Percentiles rank a stretch among this genome's conserved stretches.
Conservation (phyloP, 2,888 invertebrate genomes). For the Meandrusa payeni region DNA sequence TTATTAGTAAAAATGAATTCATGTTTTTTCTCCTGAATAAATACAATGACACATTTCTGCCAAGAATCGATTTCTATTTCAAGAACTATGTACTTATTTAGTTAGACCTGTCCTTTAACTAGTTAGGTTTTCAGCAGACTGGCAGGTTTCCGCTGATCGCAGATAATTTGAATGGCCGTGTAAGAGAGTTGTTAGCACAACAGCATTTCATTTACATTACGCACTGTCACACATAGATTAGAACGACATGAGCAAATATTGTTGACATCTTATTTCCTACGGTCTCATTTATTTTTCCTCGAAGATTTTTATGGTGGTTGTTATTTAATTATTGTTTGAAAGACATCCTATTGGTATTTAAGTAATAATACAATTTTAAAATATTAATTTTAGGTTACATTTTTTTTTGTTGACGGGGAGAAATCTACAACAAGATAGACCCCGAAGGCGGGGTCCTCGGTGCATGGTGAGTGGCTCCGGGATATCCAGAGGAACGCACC, state of each 20-base stretch:
- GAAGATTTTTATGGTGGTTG: no score
- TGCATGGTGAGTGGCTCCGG: no score
- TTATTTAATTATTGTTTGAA: no score
- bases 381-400: no score
- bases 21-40: constrained; percentile 41
- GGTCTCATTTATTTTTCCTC: constrained; percentile 35
- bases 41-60: constrained; percentile 52
- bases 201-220: constrained; percentile 54
- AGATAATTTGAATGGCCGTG: constrained; percentile 52
- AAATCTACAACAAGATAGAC: no score
- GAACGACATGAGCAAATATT: constrained; percentile 61
- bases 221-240: constrained; percentile 51
- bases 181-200: constrained; percentile 56
- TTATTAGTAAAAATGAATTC: constrained; percentile 44
- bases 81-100: constrained; percentile 23
- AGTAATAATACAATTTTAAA: no score
- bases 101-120: constrained; percentile 52
- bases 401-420: no score
- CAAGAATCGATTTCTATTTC: constrained; percentile 37
- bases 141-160: constrained; percentile 38
- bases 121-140: constrained; percentile 53
- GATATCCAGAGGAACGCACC: no score
- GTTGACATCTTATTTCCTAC: constrained; percentile 69
- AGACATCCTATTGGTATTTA: no score
- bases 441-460: no score